Evolutionary conservation across 2,797 vertebrate genomes (phyloP).

Genomic region (Botia kubotai): DNA sequence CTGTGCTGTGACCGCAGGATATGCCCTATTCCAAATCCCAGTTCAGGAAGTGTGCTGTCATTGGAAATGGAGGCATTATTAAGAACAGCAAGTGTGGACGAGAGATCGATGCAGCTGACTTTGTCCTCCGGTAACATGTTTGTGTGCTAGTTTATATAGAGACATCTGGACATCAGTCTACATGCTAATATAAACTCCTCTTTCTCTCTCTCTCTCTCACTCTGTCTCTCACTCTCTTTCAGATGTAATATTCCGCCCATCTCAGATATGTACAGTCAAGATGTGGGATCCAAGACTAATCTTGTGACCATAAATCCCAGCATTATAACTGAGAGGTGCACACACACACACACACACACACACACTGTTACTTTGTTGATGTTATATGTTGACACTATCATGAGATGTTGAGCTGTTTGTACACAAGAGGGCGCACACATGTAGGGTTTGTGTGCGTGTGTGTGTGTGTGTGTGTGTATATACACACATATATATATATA

Average conservation of each 20-base stretch:
- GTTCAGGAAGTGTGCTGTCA: conserved; percentile 96
- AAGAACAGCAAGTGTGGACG: conserved; percentile 95
- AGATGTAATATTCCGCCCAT: conserved; percentile 98
- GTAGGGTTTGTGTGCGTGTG: no score
- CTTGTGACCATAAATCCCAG: conserved; percentile 98
- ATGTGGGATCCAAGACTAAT: conserved; percentile 96
- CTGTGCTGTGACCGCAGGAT: conserved; percentile 77
- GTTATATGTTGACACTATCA: no score
- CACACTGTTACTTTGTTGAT: no score
- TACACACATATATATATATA: no score
- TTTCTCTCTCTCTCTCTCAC: not conserved
- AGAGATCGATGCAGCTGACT: conserved; percentile 94
- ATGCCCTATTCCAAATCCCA: conserved; percentile 97
- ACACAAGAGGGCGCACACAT: no score
- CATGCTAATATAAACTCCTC: not conserved
- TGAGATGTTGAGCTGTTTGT: no score
- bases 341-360: not conserved
- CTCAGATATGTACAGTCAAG: conserved; percentile 87
- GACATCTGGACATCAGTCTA: not conserved
- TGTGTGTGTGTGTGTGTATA: no score
- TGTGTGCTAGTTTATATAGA: not conserved
- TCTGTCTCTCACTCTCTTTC: conserved; percentile 43
- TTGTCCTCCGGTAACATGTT: conserved; percentile 89
- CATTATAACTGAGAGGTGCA: conserved; percentile 95
- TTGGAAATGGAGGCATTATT: conserved; percentile 97